Evolutionary conservation across 1,140 invertebrate species (phyloP), one percentile per base, ranked within the genome.

Genomic region (Stegodyphus dumicola): DNA sequence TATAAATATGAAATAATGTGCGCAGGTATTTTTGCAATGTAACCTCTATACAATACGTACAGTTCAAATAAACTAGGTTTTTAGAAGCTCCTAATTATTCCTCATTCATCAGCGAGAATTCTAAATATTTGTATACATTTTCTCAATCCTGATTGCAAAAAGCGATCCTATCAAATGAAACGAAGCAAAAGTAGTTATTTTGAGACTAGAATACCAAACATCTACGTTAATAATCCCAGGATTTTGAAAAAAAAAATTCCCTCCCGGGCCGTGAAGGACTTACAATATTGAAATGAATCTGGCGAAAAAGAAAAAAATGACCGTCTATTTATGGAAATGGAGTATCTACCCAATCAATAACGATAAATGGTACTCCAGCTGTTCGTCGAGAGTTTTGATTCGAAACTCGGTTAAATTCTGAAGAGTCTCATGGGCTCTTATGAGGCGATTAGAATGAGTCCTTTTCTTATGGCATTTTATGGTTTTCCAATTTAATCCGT

Each of bases 251-350:
- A 60, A 60, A 60, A 60, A 60, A 60, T 10, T 10, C 5, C 5
- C 15, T 60, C 9, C 9, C 56, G 9, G 56, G 9, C 56, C 56
- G 15, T 60, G 56, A 10, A 15, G 33, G 48, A 77, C 54, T 64
- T 65, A 66, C 65, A 65, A 77, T 51, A 77, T 77, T 77, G 75
- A 77, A 65, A 77, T 77, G 48, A 77, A 65, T 18, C 6, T 77
- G 0, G 33, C 11, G 49, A 3, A 60, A 33, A 17, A 66, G 33
- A 53, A 77, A 60, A 33, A 65, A 77, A 51, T 13, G 33, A 6
- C 53, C 53, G 6, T n/a, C 75, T 77, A 77, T 77, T 64, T 77
- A 77, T 77, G 48, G 75, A 65, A 65, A 65, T 13, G 33, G 75
- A 77, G 48, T 77, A 13, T 65, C 15, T 52, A 66, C 7, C 5